These are phyloP conservation scores for Nymphalis c-album DNA, from an alignment of 2,888 invertebrate species.

Conservation along the genomic window DNA sequence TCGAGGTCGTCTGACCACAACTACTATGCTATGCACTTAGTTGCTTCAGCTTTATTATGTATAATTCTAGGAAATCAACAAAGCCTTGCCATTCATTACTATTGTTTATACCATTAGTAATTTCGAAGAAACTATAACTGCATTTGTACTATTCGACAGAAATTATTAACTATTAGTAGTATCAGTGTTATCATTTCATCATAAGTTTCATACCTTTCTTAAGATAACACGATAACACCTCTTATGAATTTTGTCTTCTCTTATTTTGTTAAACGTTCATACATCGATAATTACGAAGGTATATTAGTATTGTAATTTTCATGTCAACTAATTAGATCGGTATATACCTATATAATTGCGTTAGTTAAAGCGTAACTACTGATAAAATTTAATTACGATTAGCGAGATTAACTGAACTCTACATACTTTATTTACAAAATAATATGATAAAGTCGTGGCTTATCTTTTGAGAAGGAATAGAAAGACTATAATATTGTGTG, in stretches of 20 bases:
- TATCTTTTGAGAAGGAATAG: conserved; percentile 51
- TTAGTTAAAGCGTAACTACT: not conserved
- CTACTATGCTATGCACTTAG: conserved; percentile 33
- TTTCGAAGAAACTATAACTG: conserved; percentile 3
- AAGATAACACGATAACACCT: not conserved
- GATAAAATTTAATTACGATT: not conserved
- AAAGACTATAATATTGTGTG: conserved; percentile 42
- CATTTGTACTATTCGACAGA: not conserved
- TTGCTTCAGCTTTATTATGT: conserved; percentile 28
- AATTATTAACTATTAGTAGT: not conserved
- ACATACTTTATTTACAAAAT: conserved; percentile 20
- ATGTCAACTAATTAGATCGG: not conserved
- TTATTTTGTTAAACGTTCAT: not conserved
- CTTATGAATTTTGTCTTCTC: not conserved
- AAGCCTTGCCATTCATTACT: conserved; percentile 19
- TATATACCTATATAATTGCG: not conserved
- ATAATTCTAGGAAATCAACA: conserved; percentile 29
- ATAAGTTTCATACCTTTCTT: not conserved
- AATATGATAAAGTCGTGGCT: conserved; percentile 36
- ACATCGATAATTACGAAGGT: not conserved
- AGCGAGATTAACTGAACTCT: not conserved
- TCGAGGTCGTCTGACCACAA: conserved; percentile 34
- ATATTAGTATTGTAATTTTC: not conserved
- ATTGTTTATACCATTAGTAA: conserved; percentile 12
- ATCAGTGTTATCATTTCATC: not conserved